Evolutionary conservation across 1,140 invertebrate species (phyloP), one percentile per base, ranked within the genome.

Genomic region (Bombus pascuorum): DNA sequence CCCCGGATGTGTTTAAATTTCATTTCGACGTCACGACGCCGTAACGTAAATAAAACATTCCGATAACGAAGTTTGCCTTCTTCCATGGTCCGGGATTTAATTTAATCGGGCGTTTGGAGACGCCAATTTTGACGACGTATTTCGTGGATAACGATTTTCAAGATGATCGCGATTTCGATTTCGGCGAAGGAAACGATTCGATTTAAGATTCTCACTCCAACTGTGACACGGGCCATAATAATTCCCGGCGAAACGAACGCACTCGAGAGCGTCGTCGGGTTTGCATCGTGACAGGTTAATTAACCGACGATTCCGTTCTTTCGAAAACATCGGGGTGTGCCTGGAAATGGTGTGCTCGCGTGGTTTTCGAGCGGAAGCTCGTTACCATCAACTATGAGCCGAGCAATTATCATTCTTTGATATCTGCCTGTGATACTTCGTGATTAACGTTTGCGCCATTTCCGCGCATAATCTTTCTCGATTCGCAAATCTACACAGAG

Each of bases 201-300:
- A 47, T 66, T 32, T 59, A 59, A 59, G n/a, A 25, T 39, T 15
- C 22, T 1, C 25, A 6, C 32, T 8, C 13, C 34, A 68, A 39
- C 22, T 39, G 13, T 34, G 47, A 25, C n/a, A 28, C 9, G 39
- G 39, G 13, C 2, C 15, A 37, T 15, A 47, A 68, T 68, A 44
- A 62, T 79, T 79, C 22, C 44, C 39, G 6, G 34, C 4, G 28
- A n/a, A 42, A 39, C 18, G 37, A 59, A 78, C 18, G 1, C 25
- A 34, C 3, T 39, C 34, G 34, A 39, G 37, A 13, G 25, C 12
- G 3, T n/a, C 10, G 25, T 34, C 3, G 6, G 37, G 10, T n/a
- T 39, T 13, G 28, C n/a, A 18, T 65, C 13, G 53, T 87, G 87
- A 88, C 86, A 84, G 37, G 81, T 87, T 88, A 88, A 88, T 88